A percentile compares a stretch with the other conserved stretches of the same genome.
Conservation (phyloP, 2,113 vertebrate genomes). For the Crotalus helleri region DNA sequence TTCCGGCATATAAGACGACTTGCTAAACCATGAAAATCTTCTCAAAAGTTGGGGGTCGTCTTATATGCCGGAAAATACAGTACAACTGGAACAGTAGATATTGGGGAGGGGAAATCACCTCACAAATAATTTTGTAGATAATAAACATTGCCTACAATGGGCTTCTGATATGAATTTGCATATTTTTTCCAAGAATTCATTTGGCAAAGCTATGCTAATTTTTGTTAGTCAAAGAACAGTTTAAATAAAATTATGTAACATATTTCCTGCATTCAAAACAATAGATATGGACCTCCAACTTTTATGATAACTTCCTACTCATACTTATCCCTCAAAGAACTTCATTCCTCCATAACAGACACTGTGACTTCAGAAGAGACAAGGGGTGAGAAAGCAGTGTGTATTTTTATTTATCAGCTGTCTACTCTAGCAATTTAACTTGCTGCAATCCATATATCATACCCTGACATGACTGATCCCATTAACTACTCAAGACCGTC, state of each 20-base stretch:
- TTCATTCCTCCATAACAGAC: slow-evolving; percentile 59
- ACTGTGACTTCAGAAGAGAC: neutral
- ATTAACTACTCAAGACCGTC: slow-evolving; percentile 55
- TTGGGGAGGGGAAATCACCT: neutral
- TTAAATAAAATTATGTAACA: slow-evolving; percentile 23
- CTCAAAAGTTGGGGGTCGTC: no score
- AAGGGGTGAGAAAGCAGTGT: slow-evolving; percentile 62
- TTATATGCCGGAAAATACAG: no score
- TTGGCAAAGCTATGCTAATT: neutral
- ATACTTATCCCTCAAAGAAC: slow-evolving; percentile 41
- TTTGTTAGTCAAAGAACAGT: slow-evolving; percentile 22
- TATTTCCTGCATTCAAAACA: slow-evolving; percentile 34
- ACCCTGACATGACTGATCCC: slow-evolving; percentile 63
- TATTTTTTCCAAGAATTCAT: neutral
- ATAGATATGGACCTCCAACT: slow-evolving; percentile 40
- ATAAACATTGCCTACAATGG: neutral
- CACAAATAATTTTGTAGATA: neutral
- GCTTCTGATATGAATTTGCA: neutral
- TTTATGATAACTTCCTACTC: slow-evolving; percentile 29
- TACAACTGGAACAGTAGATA: neutral
- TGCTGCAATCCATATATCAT: slow-evolving; percentile 82
- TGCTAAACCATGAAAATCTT: no score
- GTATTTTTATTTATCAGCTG: slow-evolving; percentile 77
- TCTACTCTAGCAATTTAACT: slow-evolving; percentile 68
- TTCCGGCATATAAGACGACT: no score